Percentiles rank a stretch among this genome's conserved stretches.
These are phyloP conservation scores for Peromyscus leucopus DNA, from an alignment of 2,113 vertebrate genomes.

Conservation along the genomic window DNA sequence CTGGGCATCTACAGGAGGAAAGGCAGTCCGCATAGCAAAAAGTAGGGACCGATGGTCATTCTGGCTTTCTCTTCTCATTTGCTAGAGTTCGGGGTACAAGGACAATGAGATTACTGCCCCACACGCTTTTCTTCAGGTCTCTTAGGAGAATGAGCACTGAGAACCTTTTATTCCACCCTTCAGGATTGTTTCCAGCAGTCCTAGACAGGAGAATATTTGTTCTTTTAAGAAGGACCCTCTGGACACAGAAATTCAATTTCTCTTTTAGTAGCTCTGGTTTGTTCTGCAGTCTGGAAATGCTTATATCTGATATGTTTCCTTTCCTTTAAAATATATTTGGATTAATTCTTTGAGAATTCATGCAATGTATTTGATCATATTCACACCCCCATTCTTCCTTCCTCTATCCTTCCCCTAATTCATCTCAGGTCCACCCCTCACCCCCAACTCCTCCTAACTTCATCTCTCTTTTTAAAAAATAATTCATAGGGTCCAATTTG, in stretches of 20 bases:
- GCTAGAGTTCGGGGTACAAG: constrained; percentile 25
- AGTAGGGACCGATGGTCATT: background rate
- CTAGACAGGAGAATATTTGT: constrained; percentile 30
- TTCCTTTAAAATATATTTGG: background rate
- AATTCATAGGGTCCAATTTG: constrained; percentile 12
- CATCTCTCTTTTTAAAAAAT: background rate
- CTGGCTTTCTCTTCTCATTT: background rate
- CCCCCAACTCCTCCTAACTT: background rate
- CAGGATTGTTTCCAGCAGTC: background rate
- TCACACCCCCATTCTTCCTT: background rate
- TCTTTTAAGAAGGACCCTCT: background rate
- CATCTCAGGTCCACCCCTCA: background rate
- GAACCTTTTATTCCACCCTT: background rate
- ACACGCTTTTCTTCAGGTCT: constrained; percentile 5
- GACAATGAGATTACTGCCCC: background rate
- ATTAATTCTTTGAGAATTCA: background rate
- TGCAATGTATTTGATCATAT: background rate
- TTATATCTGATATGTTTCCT: constrained; percentile 48
- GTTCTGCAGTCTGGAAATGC: background rate
- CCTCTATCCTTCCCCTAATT: background rate
- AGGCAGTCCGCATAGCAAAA: background rate
- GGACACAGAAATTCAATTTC: background rate
- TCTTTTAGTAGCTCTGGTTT: constrained; percentile 21
- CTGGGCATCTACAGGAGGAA: background rate
- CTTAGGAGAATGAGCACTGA: background rate